phyloP scores from a whole-genome alignment of 2,113 vertebrate genomes.

The Vicugna pacos region DNA sequence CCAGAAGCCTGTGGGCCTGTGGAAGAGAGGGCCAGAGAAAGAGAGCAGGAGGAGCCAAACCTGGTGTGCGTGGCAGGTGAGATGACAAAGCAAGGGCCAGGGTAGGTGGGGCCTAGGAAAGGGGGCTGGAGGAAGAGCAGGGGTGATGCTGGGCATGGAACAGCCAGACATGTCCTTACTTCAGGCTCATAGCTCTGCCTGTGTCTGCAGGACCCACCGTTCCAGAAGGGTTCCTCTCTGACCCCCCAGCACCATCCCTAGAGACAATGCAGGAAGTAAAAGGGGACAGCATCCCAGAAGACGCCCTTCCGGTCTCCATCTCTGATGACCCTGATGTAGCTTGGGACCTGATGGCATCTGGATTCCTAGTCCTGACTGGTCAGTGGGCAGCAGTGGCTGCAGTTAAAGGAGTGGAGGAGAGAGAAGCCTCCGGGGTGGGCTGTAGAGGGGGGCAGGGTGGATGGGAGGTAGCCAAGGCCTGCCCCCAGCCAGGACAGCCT shows the following conservation, averaged over 20 bases:
- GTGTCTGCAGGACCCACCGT: conserved; percentile 43
- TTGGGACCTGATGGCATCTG: conserved; percentile 81
- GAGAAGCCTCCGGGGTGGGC: not conserved
- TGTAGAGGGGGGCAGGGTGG: not conserved
- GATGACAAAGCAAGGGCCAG: not conserved
- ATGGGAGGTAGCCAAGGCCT: conserved; percentile 47
- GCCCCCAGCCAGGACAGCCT: conserved; percentile 69
- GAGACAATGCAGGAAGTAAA: conserved; percentile 60
- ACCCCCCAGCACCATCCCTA: not conserved
- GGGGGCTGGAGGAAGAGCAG: not conserved
- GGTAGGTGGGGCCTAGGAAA: not conserved
- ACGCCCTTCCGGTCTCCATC: not conserved
- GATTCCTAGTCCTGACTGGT: conserved; percentile 80
- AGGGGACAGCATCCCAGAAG: conserved; percentile 43
- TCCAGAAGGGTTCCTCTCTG: conserved; percentile 39
- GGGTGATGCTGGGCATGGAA: not conserved
- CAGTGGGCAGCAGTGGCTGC: conserved; percentile 86
- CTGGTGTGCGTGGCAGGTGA: conserved; percentile 60
- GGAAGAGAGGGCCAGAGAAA: conserved; percentile 44
- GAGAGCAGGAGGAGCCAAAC: not conserved
- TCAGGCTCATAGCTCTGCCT: not conserved
- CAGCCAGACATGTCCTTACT: not conserved
- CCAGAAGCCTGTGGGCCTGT: not conserved
- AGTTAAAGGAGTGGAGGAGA: conserved; percentile 67
- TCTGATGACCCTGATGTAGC: conserved; percentile 61